Evolutionary conservation across 2,113 vertebrate species (phyloP).

Genomic region (Caranx melampygus): DNA sequence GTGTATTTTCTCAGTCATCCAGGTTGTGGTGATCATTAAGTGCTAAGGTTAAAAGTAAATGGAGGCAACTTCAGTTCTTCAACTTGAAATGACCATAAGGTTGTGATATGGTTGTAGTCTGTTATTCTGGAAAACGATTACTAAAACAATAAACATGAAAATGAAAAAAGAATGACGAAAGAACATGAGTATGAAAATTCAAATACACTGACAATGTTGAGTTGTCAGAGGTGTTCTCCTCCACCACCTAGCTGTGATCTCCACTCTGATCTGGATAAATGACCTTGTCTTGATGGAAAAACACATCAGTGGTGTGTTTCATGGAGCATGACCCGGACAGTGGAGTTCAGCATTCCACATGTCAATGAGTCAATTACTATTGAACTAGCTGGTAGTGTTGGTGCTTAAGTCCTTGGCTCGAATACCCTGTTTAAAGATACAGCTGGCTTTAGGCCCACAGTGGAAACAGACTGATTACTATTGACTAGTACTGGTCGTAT

Average conservation of each 20-base stretch:
- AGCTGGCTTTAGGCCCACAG: slow-evolving; percentile 30
- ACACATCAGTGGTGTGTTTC: slow-evolving; percentile 24
- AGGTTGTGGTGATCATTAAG: too few species aligned
- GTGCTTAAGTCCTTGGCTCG: slow-evolving; percentile 25
- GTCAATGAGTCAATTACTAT: slow-evolving; percentile 60
- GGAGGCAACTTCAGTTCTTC: too few species aligned
- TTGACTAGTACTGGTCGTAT: slow-evolving; percentile 47
- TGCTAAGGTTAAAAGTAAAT: too few species aligned
- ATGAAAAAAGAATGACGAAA: too few species aligned
- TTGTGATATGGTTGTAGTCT: too few species aligned
- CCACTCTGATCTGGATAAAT: background rate
- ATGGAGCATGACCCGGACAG: background rate
- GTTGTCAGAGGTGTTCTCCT: too few species aligned
- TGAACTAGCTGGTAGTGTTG: slow-evolving; percentile 42
- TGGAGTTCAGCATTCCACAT: slow-evolving; percentile 40
- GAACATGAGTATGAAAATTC: too few species aligned
- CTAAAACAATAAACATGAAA: too few species aligned
- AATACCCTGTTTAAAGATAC: slow-evolving; percentile 18
- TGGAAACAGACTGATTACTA: slow-evolving; percentile 72
- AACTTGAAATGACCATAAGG: too few species aligned
- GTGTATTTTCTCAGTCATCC: too few species aligned
- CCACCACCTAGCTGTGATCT: background rate
- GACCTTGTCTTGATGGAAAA: slow-evolving; percentile 65
- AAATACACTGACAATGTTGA: too few species aligned
- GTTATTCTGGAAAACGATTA: too few species aligned